These are phyloP conservation scores for Drosophila willistoni DNA, from an alignment of 1,140 invertebrate genomes.

Conservation along the genomic window DNA sequence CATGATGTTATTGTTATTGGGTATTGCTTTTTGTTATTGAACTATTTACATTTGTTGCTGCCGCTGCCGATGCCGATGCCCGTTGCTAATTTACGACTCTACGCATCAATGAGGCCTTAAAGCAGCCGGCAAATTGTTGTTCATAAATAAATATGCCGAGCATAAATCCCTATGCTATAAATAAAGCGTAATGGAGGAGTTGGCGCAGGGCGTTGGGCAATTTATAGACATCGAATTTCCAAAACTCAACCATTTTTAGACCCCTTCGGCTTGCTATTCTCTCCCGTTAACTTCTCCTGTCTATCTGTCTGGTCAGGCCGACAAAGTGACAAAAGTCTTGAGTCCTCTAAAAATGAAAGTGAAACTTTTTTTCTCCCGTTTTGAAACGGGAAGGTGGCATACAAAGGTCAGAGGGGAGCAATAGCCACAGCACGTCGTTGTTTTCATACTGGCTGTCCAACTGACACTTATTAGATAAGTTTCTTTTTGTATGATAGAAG, in stretches of 20 bases:
- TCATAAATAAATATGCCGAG: constrained; percentile 76
- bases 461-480: constrained; percentile 80
- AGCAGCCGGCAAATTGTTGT: constrained; percentile 75
- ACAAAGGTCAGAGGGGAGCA: constrained; percentile 24
- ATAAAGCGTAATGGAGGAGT: constrained; percentile 47
- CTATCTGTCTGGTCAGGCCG: not conserved
- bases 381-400: not conserved
- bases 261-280: not conserved
- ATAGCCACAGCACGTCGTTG: constrained; percentile 61
- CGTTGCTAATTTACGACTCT: constrained; percentile 69
- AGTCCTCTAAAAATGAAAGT: constrained; percentile 48
- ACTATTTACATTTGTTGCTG: constrained; percentile 81
- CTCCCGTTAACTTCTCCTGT: no score
- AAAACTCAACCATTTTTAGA: not conserved
- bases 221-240: constrained; percentile 74
- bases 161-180: constrained; percentile 72
- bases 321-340: constrained; percentile 60
- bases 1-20: constrained; percentile 57
- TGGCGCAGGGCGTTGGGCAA: constrained; percentile 45
- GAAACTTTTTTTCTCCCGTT: constrained; percentile 44
- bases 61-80: constrained; percentile 59
- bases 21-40: constrained; percentile 73
- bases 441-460: constrained; percentile 35
- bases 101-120: constrained; percentile 63
- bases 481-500: constrained; percentile 13